Percentiles rank a stretch among this genome's conserved stretches.
These are phyloP conservation scores for Pentalonia nigronervosa DNA, from an alignment of 1,140 invertebrate species.

Conservation along the genomic window DNA sequence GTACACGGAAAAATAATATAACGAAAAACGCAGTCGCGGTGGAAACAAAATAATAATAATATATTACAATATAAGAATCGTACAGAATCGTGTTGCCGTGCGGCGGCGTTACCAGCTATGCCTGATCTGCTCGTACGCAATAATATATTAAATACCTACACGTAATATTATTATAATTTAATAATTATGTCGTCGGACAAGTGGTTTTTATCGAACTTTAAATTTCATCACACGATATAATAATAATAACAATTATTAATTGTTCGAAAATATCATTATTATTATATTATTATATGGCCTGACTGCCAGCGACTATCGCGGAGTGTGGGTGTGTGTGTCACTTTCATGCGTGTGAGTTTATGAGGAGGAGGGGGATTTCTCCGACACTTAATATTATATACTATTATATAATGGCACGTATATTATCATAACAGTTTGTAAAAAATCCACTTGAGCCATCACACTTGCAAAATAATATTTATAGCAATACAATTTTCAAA, in stretches of 20 bases:
- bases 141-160: background rate
- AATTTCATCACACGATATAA: background rate
- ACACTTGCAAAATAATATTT: background rate
- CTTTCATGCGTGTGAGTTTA: background rate
- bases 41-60: background rate
- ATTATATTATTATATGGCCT: too few species aligned
- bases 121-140: background rate
- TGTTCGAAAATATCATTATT: background rate
- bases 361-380: background rate
- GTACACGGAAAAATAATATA: background rate
- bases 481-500: background rate
- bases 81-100: background rate
- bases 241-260: background rate
- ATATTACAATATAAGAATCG: background rate
- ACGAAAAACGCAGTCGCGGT: background rate
- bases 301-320: background rate
- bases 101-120: too few species aligned
- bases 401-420: too few species aligned
- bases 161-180: background rate
- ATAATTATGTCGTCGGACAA: background rate
- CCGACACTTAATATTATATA: background rate
- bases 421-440: background rate
- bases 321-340: background rate
- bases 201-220: background rate
- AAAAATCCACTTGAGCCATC: background rate